These are phyloP conservation scores for Chymomyza procnemis DNA, from an alignment of 2,888 invertebrate species.

Conservation along the genomic window DNA sequence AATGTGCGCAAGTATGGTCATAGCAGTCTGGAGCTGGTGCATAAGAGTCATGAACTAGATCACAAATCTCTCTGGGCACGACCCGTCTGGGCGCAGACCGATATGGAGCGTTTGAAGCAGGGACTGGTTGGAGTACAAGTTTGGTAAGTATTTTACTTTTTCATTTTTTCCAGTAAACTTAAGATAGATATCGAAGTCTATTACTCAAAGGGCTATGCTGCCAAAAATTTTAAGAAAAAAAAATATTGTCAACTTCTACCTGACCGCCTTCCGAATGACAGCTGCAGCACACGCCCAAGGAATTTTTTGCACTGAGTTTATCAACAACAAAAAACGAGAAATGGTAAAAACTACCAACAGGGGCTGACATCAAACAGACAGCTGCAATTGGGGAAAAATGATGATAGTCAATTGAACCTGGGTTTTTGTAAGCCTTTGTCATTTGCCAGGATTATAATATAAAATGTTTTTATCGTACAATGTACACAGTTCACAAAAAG, in stretches of 20 bases:
- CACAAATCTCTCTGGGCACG: conserved; percentile 88
- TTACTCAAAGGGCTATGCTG: conserved; percentile 23
- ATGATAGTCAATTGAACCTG: conserved; percentile 65
- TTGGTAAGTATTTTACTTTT: conserved; percentile 80
- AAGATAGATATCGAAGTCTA: background rate
- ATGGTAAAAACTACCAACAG: conserved; percentile 11
- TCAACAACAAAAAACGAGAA: conserved; percentile 11
- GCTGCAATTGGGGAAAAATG: conserved; percentile 55
- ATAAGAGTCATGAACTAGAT: conserved; percentile 75
- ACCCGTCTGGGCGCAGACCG: conserved; percentile 95
- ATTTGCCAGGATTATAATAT: background rate
- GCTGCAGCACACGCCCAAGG: conserved; percentile 11
- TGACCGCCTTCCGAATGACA: conserved; percentile 44
- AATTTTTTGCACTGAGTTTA: background rate
- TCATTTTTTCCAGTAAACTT: background rate
- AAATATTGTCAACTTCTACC: conserved; percentile 60
- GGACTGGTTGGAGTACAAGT: conserved; percentile 95
- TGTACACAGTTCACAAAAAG: background rate
- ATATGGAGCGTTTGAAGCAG: conserved; percentile 89
- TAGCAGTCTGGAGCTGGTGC: conserved; percentile 83
- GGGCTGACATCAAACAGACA: conserved; percentile 60
- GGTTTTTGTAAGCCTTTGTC: conserved; percentile 39
- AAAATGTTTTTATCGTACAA: background rate
- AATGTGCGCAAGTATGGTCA: conserved; percentile 92
- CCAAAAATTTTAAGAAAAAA: conserved; percentile 68